Base-by-base conservation (phyloP, 2,113 vertebrate species). In the Colossoma macropomum region DNA sequence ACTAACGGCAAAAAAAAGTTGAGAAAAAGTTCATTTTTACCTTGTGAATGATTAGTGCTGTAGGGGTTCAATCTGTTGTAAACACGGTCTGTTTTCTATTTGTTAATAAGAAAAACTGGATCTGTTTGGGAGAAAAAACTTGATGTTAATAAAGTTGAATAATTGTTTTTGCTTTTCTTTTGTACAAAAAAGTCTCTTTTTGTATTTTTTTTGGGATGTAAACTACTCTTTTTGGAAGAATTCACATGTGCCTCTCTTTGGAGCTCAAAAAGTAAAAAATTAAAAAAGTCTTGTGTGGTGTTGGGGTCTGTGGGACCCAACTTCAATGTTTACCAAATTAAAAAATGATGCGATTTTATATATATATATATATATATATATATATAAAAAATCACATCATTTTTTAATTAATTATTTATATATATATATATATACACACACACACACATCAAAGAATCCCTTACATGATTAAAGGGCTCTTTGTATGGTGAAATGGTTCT, bases 91-190 rank as follows among this genome's bases (percentile, higher is more conserved):
- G 96, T 97, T 98, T 97, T 98, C 95, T 97, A 97, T 96, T 96
- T 96, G 95, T 97, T 96, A 94, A 96, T 95, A 94, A 80, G 45
- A 82, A 88, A 91, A 90, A 94, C 81, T 69, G 81, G 77, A 86
- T 95, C 94, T 90, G 91, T 89, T 93, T 89, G 77, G 77, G 87
- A 87, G 80, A 90, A 80, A 87, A 87, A 88, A 65, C 92, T 97
- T 95, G 94, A 96, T 96, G 96, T 96, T 96, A 97, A 97, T 98
- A 98, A 98, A 97, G 96, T 96, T 97, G 94, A 96, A 96, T 96
- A 96, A 97, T 95, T 95, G 89, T 80, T 87, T 80, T 65, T 74
- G 94, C 94, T 95, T 96, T 78, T 72, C 48, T 86, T 84, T 97
- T 95, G 95, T 95, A 95, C 90, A 96, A 72, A 84, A 69, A 27